phyloP scores from a whole-genome alignment of 2,113 vertebrate species.

The Antechinus stuartii region DNA sequence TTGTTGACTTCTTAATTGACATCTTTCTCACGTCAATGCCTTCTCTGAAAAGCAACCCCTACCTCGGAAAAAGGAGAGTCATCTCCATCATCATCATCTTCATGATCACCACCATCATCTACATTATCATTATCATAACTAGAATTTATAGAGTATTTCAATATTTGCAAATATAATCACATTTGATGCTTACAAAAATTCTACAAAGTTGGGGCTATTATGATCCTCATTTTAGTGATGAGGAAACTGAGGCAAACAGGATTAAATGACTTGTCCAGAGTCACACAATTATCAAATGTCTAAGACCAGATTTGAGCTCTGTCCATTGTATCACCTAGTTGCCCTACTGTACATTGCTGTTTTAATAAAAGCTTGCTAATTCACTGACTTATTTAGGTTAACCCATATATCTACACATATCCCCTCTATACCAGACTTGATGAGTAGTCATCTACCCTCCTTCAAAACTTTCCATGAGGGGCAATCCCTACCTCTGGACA shows the following conservation, averaged over 20 bases:
- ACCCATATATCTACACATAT: neutral
- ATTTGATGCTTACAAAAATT: neutral
- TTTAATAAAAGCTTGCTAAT: neutral
- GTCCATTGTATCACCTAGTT: neutral
- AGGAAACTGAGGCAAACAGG: neutral
- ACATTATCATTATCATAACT: neutral
- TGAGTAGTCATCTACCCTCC: neutral
- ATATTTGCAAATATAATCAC: neutral
- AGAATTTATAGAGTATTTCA: neutral
- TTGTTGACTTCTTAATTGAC: neutral
- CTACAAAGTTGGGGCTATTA: neutral
- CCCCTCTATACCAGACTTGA: neutral
- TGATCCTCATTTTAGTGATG: neutral
- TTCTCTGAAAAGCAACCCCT: no score
- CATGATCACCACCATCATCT: neutral
- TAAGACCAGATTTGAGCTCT: neutral
- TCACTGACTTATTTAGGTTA: neutral
- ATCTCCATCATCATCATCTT: neutral
- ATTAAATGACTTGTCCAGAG: no score
- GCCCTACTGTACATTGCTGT: neutral
- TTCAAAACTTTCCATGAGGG: neutral
- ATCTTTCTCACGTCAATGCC: no score
- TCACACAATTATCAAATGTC: neutral
- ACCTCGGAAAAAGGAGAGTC: no score
- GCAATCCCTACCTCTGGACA: neutral